These are phyloP conservation scores for Protosalanx chinensis DNA, from an alignment of 2,797 vertebrate species.

Conservation along the genomic window DNA sequence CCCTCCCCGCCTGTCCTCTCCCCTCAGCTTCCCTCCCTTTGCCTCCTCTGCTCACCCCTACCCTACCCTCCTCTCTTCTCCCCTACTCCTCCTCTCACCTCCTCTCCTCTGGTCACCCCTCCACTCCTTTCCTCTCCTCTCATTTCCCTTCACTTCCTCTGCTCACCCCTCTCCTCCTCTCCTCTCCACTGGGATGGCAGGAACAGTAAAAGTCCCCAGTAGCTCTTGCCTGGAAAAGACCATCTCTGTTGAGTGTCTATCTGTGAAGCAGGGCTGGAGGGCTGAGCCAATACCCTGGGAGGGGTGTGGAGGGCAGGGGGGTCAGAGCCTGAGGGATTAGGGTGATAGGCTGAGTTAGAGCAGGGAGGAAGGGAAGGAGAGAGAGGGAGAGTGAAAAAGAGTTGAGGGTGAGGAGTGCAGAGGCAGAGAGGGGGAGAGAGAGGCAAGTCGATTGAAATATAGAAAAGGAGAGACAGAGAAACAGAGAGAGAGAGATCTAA, in stretches of 20 bases:
- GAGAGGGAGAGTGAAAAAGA: background rate
- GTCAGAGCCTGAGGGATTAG: background rate
- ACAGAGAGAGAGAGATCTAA: constrained; percentile 37
- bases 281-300: constrained; percentile 71
- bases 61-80: background rate
- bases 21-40: too few species aligned
- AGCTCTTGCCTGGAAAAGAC: constrained; percentile 70
- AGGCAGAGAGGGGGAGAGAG: background rate
- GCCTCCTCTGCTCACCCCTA: background rate
- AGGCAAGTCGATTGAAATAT: too few species aligned
- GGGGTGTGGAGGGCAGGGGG: constrained; percentile 26
- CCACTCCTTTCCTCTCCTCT: background rate
- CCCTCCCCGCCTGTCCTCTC: too few species aligned
- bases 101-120: background rate
- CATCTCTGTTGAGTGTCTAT: constrained; percentile 63
- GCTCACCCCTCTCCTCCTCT: constrained; percentile 9
- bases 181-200: constrained; percentile 60
- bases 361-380: background rate
- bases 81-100: background rate
- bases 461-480: too few species aligned
- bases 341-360: background rate
- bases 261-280: constrained; percentile 53
- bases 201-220: constrained; percentile 65
- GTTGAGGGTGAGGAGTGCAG: background rate
- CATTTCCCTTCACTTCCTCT: background rate